phyloP scores from a whole-genome alignment of 2,888 invertebrate genomes.

The Morpho achilles region DNA sequence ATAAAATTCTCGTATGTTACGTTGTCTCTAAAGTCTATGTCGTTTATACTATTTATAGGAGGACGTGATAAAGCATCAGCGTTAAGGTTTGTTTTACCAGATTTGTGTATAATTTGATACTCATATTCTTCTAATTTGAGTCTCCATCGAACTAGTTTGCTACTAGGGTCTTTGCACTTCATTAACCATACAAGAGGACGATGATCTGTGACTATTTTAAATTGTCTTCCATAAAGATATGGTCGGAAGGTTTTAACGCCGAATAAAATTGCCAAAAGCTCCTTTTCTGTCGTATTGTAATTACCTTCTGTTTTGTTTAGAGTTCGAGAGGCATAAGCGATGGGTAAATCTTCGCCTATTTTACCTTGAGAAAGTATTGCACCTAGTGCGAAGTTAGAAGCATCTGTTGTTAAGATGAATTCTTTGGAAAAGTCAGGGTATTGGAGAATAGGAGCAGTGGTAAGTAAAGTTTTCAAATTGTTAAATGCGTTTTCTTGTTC shows the following conservation, averaged over 20 bases:
- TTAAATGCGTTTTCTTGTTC: too few relatives aligned
- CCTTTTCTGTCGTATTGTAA: conserved; percentile 38
- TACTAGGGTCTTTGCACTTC: conserved; percentile 42
- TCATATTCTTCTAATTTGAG: conserved; percentile 22
- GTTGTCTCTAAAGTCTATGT: background rate
- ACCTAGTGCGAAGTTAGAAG: too few relatives aligned
- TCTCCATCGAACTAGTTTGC: conserved; percentile 22
- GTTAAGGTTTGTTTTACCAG: conserved; percentile 20
- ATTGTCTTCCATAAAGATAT: conserved; percentile 25
- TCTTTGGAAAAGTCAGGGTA: too few relatives aligned
- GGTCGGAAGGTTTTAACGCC: conserved; percentile 21
- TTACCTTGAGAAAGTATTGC: too few relatives aligned
- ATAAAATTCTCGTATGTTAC: background rate
- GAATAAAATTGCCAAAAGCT: conserved; percentile 42
- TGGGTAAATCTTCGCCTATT: too few relatives aligned
- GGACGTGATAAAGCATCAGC: conserved; percentile 21
- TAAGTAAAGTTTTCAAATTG: too few relatives aligned
- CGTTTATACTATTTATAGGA: conserved; percentile 9
- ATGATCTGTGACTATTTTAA: conserved; percentile 25
- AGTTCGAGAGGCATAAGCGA: too few relatives aligned
- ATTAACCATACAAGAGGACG: conserved; percentile 29
- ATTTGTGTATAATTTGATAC: conserved; percentile 17
- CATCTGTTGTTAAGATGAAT: too few relatives aligned
- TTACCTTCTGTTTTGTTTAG: too few relatives aligned
- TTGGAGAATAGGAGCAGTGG: too few relatives aligned